Percentiles rank a stretch among this genome's conserved stretches.
These are phyloP conservation scores for Volucella bombylans DNA, from an alignment of 2,888 invertebrate genomes.

Conservation along the genomic window DNA sequence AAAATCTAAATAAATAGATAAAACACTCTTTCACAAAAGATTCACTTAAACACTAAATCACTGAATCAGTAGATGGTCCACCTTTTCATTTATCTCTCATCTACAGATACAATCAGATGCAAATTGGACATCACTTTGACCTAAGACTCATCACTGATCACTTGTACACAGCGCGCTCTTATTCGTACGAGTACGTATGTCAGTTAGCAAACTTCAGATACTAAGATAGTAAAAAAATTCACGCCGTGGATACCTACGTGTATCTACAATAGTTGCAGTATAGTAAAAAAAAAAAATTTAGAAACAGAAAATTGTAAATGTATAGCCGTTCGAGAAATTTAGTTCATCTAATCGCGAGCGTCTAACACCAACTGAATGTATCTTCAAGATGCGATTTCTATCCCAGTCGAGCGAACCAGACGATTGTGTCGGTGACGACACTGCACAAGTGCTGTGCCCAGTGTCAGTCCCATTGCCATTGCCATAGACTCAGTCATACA, in stretches of 20 bases:
- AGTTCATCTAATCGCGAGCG: constrained; percentile 62
- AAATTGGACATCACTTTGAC: constrained; percentile 1
- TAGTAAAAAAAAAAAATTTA: background rate
- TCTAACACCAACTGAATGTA: constrained; percentile 67
- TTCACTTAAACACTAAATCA: background rate
- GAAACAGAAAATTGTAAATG: background rate
- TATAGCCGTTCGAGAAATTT: constrained; percentile 39
- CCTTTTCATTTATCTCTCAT: background rate
- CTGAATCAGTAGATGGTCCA: constrained; percentile 1
- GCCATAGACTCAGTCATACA: too few relatives aligned
- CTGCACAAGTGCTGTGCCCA: constrained; percentile 49
- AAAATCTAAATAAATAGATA: constrained; percentile 7
- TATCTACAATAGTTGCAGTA: too few relatives aligned
- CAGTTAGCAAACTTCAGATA: background rate
- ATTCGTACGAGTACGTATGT: background rate
- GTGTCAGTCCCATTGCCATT: constrained; percentile 32
- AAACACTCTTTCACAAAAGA: background rate
- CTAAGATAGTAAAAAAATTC: background rate
- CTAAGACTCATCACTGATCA: constrained; percentile 14
- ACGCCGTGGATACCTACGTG: background rate
- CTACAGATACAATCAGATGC: background rate
- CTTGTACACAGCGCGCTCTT: constrained; percentile 19
- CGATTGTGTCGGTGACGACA: background rate
- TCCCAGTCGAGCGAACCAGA: constrained; percentile 38
- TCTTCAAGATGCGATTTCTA: constrained; percentile 59